Percentiles rank a stretch among this genome's conserved stretches.
Evolutionary conservation across 2,113 vertebrate genomes (phyloP).

Genomic region (Myotis brandtii): DNA sequence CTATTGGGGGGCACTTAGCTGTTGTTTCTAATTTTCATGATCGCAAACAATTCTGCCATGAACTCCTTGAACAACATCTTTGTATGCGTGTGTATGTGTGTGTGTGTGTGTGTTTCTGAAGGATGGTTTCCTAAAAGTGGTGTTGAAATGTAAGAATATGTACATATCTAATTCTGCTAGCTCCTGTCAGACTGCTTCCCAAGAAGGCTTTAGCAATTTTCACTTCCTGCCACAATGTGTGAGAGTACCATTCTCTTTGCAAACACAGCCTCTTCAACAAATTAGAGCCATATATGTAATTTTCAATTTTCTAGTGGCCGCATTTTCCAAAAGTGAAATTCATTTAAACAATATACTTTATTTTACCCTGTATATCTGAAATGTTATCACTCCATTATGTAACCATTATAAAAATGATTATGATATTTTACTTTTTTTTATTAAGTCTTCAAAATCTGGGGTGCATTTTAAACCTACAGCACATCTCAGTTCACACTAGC

Average conservation of each 20-base stretch:
- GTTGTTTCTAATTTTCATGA: neutral
- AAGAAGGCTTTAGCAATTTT: neutral
- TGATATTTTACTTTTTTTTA: neutral
- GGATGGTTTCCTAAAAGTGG: neutral
- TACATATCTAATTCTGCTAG: constrained; percentile 1
- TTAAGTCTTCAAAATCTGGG: neutral
- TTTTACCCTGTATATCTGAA: neutral
- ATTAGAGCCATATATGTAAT: neutral
- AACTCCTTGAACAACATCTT: neutral
- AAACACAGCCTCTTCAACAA: neutral
- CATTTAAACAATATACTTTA: neutral
- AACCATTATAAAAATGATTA: constrained; percentile 5
- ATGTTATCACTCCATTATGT: neutral
- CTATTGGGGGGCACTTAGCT: neutral
- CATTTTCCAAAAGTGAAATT: neutral
- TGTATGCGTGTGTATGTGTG: neutral
- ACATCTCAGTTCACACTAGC: neutral
- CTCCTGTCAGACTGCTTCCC: neutral
- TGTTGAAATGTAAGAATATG: neutral
- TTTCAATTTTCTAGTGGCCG: neutral
- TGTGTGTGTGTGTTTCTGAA: neutral
- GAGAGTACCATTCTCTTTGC: neutral
- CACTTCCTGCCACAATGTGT: neutral
- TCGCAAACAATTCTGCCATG: neutral
- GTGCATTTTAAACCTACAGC: neutral